phyloP scores from a whole-genome alignment of 1,140 invertebrate genomes.

The Drosophila carrolli region DNA sequence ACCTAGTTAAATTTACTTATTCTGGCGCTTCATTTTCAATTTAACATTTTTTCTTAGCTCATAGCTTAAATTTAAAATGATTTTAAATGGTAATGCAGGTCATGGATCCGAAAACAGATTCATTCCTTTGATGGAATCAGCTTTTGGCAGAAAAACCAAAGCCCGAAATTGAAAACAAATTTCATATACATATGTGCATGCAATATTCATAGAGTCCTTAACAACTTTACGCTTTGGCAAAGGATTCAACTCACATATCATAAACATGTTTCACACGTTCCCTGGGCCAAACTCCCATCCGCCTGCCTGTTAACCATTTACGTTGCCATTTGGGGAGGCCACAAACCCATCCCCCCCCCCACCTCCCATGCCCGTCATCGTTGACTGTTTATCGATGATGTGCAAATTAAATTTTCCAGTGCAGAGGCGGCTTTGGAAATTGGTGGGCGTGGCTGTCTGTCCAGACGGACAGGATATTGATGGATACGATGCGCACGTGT shows the following conservation, averaged over 20 bases:
- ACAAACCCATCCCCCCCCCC: background rate
- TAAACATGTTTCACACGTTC: constrained; percentile 50
- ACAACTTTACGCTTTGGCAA: constrained; percentile 47
- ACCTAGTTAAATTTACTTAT: no score
- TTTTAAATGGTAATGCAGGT: background rate
- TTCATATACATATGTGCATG: constrained; percentile 10
- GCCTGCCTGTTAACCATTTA: constrained; percentile 6
- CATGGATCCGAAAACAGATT: background rate
- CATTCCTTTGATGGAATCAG: constrained; percentile 9
- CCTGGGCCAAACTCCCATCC: background rate
- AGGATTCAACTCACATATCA: constrained; percentile 46
- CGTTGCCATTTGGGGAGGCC: constrained; percentile 3
- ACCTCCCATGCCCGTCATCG: constrained; percentile 11
- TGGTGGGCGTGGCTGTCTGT: constrained; percentile 29
- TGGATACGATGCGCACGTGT: constrained; percentile 72
- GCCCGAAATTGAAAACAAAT: constrained; percentile 31
- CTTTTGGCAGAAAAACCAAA: constrained; percentile 18
- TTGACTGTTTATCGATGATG: constrained; percentile 74
- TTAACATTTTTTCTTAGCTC: no score
- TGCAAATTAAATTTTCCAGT: constrained; percentile 75
- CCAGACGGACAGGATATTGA: constrained; percentile 47
- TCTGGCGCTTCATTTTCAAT: no score
- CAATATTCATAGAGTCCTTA: constrained; percentile 47
- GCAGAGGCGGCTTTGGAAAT: constrained; percentile 23
- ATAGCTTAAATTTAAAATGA: no score